Conservation (phyloP, 2,797 vertebrate species). For the Hozukius guyotensis region DNA sequence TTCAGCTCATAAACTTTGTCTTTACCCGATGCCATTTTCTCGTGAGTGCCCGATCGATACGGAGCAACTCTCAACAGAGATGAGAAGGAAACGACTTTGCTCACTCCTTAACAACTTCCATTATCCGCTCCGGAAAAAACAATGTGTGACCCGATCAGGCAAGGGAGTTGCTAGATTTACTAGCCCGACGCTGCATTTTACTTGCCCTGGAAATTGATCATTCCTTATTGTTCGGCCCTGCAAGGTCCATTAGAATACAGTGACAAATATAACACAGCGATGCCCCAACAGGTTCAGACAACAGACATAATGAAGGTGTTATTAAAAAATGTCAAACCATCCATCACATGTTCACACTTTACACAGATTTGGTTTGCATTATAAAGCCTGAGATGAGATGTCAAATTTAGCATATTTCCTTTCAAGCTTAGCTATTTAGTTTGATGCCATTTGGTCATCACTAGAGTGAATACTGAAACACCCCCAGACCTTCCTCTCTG, state of each 20-base stretch:
- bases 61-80: too few relatives aligned
- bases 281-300: neutral
- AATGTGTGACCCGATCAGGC: too few relatives aligned
- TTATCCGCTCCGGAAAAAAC: too few relatives aligned
- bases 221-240: too few relatives aligned
- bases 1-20: too few relatives aligned
- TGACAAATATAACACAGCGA: constrained; percentile 13
- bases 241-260: neutral
- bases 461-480: constrained; percentile 5
- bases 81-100: too few relatives aligned
- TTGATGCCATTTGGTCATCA: neutral
- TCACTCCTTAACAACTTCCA: too few relatives aligned
- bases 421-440: neutral
- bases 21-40: too few relatives aligned
- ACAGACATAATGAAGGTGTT: neutral
- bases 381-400: neutral
- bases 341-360: neutral
- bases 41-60: too few relatives aligned
- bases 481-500: neutral
- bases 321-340: neutral
- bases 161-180: too few relatives aligned
- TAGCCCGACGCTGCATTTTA: too few relatives aligned
- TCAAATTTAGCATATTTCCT: neutral
- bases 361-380: neutral
- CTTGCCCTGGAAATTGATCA: too few relatives aligned